Conservation (phyloP, 1,140 invertebrate species). For the Cotesia vestalis region DNA sequence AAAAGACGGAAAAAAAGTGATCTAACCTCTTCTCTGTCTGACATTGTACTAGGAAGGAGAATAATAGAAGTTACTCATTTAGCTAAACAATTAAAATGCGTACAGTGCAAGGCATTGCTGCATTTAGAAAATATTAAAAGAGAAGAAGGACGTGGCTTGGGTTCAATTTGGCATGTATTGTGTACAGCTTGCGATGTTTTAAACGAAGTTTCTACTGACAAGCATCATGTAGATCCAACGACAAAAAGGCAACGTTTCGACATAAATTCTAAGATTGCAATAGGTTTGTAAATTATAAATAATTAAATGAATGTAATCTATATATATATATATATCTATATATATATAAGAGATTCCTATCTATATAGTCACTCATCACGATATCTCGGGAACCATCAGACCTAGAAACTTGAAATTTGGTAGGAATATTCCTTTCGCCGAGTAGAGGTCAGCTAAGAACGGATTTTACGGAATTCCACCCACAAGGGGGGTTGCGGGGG, state of each 20-base stretch:
- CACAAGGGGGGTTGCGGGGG: too few relatives aligned
- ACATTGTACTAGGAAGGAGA: conserved; percentile 13
- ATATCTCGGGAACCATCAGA: too few relatives aligned
- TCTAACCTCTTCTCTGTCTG: conserved; percentile 12
- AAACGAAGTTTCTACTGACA: not conserved
- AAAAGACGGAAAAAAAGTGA: conserved; percentile 4
- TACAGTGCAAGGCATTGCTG: too few relatives aligned
- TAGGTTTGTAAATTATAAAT: conserved; percentile 18
- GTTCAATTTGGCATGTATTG: conserved; percentile 11
- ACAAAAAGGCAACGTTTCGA: conserved; percentile 9
- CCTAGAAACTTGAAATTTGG: too few relatives aligned
- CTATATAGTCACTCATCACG: too few relatives aligned
- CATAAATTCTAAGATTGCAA: conserved; percentile 24
- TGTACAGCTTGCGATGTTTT: conserved; percentile 1
- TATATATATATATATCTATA: too few relatives aligned
- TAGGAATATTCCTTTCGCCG: too few relatives aligned
- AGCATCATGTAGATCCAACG: not conserved
- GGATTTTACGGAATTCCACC: too few relatives aligned
- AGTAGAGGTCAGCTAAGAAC: too few relatives aligned
- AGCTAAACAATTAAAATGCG: conserved; percentile 6
- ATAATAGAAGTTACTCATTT: conserved; percentile 9
- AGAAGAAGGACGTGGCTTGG: conserved; percentile 10
- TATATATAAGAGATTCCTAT: too few relatives aligned
- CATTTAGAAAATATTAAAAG: too few relatives aligned
- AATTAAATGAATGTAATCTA: not conserved